A percentile compares a stretch with the other conserved stretches of the same genome.
Evolutionary conservation across 2,888 invertebrate species (phyloP).

Genomic region (Drosophila vallismaia): DNA sequence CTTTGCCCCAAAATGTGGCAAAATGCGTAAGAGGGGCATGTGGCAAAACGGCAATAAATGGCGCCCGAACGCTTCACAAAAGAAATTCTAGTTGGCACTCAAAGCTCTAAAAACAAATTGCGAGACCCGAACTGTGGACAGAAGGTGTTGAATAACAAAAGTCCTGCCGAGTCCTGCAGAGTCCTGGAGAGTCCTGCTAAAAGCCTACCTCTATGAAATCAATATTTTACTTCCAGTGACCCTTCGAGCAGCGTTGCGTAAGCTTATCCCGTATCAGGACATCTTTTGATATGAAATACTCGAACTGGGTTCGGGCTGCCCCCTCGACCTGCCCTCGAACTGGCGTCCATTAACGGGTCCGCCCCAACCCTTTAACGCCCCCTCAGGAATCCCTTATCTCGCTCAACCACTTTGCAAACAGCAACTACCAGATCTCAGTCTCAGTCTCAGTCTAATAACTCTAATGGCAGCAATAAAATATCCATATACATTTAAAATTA

Average conservation of each 20-base stretch:
- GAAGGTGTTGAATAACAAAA: slow-evolving; percentile 65
- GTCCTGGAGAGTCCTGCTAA: slow-evolving; percentile 26
- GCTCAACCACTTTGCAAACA: slow-evolving; percentile 61
- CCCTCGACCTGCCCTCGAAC: slow-evolving; percentile 1
- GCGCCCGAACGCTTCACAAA: slow-evolving; percentile 55
- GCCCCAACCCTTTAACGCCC: background rate
- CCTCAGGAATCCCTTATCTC: slow-evolving; percentile 43
- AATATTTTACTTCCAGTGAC: background rate
- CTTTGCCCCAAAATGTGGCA: slow-evolving; percentile 15
- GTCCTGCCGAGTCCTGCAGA: slow-evolving; percentile 22
- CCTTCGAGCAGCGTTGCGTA: background rate
- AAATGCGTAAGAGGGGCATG: slow-evolving; percentile 55
- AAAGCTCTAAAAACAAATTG: slow-evolving; percentile 67
- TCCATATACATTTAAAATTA: slow-evolving; percentile 78
- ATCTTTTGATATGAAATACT: background rate
- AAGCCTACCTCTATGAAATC: background rate
- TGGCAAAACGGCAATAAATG: slow-evolving; percentile 74
- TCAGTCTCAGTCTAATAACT: slow-evolving; percentile 71
- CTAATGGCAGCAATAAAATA: slow-evolving; percentile 81
- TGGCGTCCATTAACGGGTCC: slow-evolving; percentile 8
- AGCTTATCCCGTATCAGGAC: background rate
- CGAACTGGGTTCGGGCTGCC: background rate
- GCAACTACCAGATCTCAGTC: slow-evolving; percentile 46
- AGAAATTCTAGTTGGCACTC: slow-evolving; percentile 65
- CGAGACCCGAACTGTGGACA: slow-evolving; percentile 10